Conservation (phyloP, 2,113 vertebrate genomes). For the Aegypius monachus region DNA sequence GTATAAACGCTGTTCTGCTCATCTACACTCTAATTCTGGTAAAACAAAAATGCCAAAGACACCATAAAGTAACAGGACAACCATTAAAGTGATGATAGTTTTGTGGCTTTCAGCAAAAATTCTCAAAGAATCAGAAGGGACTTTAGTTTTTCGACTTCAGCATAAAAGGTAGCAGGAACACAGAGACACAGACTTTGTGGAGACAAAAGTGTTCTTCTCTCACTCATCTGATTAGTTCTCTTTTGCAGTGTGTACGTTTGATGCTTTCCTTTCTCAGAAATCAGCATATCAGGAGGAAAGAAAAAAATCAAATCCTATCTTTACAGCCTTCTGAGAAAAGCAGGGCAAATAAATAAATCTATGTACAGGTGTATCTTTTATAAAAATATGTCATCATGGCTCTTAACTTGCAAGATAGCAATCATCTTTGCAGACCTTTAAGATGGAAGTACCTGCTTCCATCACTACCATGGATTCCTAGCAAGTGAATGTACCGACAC, state of each 20-base stretch:
- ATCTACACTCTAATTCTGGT: background rate
- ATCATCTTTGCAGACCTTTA: background rate
- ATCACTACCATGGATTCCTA: background rate
- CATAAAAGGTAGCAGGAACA: background rate
- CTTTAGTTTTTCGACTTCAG: background rate
- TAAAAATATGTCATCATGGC: background rate
- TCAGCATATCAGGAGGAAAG: background rate
- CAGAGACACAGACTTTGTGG: background rate
- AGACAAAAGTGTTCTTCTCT: background rate
- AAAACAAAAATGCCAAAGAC: constrained; percentile 15
- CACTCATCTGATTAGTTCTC: background rate
- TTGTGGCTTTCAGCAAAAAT: background rate
- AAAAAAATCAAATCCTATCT: background rate
- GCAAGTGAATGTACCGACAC: background rate
- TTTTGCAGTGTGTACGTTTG: background rate
- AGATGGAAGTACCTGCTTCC: background rate
- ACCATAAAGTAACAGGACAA: background rate
- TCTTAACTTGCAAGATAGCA: background rate
- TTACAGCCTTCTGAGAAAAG: background rate
- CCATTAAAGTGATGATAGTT: background rate
- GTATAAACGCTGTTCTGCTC: background rate
- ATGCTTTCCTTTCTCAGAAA: background rate
- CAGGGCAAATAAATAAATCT: background rate
- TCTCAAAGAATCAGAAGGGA: background rate
- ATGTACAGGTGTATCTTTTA: background rate